Conservation (phyloP, 2,888 invertebrate species). For the Anagyrus pseudococci region DNA sequence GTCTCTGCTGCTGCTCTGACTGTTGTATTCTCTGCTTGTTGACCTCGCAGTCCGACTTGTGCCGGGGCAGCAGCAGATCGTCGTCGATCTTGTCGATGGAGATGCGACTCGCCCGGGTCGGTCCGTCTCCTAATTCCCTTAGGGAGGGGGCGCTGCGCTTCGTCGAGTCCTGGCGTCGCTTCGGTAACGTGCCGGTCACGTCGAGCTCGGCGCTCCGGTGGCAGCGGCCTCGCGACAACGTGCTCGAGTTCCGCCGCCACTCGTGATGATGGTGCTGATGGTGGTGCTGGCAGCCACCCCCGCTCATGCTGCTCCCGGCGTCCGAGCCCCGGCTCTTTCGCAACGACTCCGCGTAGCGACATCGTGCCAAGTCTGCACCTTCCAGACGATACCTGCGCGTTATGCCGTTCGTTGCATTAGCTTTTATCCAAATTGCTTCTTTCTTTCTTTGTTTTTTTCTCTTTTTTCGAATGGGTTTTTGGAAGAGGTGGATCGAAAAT, state of each 20-base stretch:
- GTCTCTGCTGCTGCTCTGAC: constrained; percentile 26
- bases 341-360: constrained; percentile 47
- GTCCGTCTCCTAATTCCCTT: constrained; percentile 34
- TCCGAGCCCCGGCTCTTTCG: constrained; percentile 44
- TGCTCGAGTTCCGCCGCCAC: constrained; percentile 36
- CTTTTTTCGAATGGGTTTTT: too few relatives aligned
- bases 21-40: too few relatives aligned
- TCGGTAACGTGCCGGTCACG: constrained; percentile 47
- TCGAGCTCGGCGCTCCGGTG: constrained; percentile 41
- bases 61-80: constrained; percentile 52
- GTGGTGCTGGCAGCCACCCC: constrained; percentile 25
- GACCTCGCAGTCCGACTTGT: constrained; percentile 41
- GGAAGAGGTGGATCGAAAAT: too few relatives aligned
- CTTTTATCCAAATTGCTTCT: too few relatives aligned
- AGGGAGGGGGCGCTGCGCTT: constrained; percentile 43
- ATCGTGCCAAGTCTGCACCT: constrained; percentile 53
- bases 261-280: constrained; percentile 29
- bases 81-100: constrained; percentile 41
- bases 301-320: constrained; percentile 6
- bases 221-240: constrained; percentile 27
- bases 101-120: constrained; percentile 31
- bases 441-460: too few relatives aligned
- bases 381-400: constrained; percentile 56
- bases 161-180: constrained; percentile 46
- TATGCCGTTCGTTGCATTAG: too few relatives aligned